Conservation (phyloP, 2,797 vertebrate species). For the Molossus molossus region DNA sequence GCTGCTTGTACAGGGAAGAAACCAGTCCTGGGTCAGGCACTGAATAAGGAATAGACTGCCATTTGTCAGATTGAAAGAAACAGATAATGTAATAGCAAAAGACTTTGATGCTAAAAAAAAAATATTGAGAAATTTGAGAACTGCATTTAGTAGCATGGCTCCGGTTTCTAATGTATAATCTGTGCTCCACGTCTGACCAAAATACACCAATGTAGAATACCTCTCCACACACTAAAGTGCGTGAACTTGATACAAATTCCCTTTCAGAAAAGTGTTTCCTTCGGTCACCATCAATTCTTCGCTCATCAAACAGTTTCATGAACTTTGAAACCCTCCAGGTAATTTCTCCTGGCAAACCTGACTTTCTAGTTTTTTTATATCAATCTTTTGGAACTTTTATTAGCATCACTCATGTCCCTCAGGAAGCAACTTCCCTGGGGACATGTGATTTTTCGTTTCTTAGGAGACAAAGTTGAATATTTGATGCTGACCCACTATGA, state of each 20-base stretch:
- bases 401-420: neutral
- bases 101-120: neutral
- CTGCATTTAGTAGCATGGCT: neutral
- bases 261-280: constrained; percentile 1
- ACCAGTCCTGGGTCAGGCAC: neutral
- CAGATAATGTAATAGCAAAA: neutral
- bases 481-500: neutral
- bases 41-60: neutral
- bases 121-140: constrained; percentile 48
- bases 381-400: neutral
- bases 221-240: neutral
- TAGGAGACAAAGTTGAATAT: constrained; percentile 13
- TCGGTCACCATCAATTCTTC: neutral
- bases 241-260: neutral
- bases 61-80: neutral
- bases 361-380: constrained; percentile 24
- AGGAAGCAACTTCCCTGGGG: neutral
- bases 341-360: neutral
- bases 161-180: neutral
- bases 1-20: neutral
- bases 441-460: constrained; percentile 32
- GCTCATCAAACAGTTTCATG: neutral
- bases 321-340: neutral
- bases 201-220: neutral
- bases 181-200: neutral